Evolutionary conservation across 1,140 invertebrate genomes (phyloP).

Genomic region (Aphaenogaster rudis): DNA sequence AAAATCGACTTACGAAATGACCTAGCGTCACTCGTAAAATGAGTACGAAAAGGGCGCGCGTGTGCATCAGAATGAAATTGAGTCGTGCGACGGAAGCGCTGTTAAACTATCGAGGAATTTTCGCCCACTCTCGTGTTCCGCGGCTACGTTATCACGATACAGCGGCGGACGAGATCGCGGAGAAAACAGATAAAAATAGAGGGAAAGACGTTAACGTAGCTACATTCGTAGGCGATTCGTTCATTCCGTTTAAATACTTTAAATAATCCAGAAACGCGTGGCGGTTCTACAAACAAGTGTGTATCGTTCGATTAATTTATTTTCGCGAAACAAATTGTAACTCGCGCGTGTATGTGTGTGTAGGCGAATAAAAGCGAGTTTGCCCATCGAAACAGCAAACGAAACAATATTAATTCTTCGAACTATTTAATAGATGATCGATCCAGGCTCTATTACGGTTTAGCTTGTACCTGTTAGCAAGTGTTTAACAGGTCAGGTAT

Average conservation of each 20-base stretch:
- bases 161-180: background rate
- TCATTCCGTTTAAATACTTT: conserved; percentile 64
- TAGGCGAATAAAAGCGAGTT: background rate
- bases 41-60: conserved; percentile 47
- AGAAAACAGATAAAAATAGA: background rate
- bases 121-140: conserved; percentile 15
- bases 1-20: conserved; percentile 51
- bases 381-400: background rate
- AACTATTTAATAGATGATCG: conserved; percentile 4
- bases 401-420: conserved; percentile 24
- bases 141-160: conserved; percentile 29
- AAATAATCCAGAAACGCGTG: conserved; percentile 49
- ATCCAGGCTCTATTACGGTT: conserved; percentile 12
- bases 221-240: conserved; percentile 50
- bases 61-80: conserved; percentile 38
- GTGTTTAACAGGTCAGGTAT: conserved; percentile 5
- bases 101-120: conserved; percentile 58
- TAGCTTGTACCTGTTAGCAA: background rate
- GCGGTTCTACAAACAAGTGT: background rate
- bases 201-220: conserved; percentile 5
- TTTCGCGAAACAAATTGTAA: conserved; percentile 38
- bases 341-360: too few relatives aligned
- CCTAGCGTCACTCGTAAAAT: conserved; percentile 51
- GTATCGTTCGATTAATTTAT: conserved; percentile 33
- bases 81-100: conserved; percentile 17